Evolutionary conservation across 1,140 invertebrate genomes (phyloP), one percentile per base, ranked within the genome.

Genomic region (Sinonovacula constricta): DNA sequence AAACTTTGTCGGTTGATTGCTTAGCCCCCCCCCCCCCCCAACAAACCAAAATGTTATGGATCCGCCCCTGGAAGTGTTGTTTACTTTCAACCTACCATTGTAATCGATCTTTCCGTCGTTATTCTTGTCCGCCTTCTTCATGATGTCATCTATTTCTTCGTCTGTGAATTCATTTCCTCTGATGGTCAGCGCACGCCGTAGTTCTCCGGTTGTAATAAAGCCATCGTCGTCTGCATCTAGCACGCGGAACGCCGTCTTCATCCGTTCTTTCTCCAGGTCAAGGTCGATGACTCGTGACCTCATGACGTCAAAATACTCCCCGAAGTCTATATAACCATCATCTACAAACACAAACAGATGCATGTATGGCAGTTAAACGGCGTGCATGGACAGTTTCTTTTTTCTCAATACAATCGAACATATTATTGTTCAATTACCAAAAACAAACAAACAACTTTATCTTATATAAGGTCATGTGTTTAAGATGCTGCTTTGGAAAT

Each of bases 201-300:
- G 34, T 51, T 77, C 74, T 3, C 60, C 65, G 3, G 26, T 4
- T 7, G 74, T 49, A 15, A 77, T 77, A 30, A 33, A 77, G 0
- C 74, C 74, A 51, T 92, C 98, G 14, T 60, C 31, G 34, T 79
- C 72, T n/a, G 56, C 33, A 34, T 81, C 79, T 4, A 81, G 39
- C 39, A 77, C 65, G 54, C 33, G 45, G 34, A 80, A 80, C 12
- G 79, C 69, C 7, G 69, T 72, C 49, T 75, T 80, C 36, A 80
- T 12, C 0, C 76, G 31, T 45, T 78, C 75, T 24, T 56, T 67
- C 53, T 76, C 72, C 18, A 66, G 57, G 36, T 76, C 72, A 14
- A 62, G 39, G 30, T 36, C 49, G 3, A 76, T 67, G 49, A 66
- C 30, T 30, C 53, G 56, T n/a, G 60, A 45, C n/a, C 62, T 31